phyloP scores from a whole-genome alignment of 2,113 vertebrate genomes.

The Notarius lentiginosus region DNA sequence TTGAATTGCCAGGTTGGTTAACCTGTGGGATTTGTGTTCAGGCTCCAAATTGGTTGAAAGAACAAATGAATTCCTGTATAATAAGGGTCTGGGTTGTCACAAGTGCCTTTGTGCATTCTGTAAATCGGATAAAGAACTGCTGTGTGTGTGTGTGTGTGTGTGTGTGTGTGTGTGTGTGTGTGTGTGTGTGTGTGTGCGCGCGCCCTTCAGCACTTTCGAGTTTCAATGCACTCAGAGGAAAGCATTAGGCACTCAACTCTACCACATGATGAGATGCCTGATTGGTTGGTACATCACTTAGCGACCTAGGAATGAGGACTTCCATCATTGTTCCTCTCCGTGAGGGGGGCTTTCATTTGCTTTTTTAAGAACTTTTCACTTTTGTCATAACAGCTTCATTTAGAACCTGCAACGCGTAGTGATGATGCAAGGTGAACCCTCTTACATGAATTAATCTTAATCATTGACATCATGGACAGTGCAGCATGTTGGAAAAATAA shows the following conservation, averaged over 20 bases:
- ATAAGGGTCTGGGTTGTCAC: slow-evolving; percentile 49
- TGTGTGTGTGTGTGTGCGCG: neutral
- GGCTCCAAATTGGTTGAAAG: slow-evolving; percentile 64
- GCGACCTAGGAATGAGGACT: neutral
- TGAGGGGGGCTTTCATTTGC: neutral
- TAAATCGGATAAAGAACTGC: slow-evolving; percentile 52
- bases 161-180: neutral
- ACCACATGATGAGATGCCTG: slow-evolving; percentile 2
- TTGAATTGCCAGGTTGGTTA: slow-evolving; percentile 75
- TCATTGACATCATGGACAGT: slow-evolving; percentile 20
- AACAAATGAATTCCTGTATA: slow-evolving; percentile 59
- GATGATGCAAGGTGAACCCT: neutral
- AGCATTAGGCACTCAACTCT: slow-evolving; percentile 13
- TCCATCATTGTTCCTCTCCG: neutral
- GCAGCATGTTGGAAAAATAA: slow-evolving; percentile 7
- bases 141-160: neutral
- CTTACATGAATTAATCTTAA: slow-evolving; percentile 7
- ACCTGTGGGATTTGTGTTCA: slow-evolving; percentile 62
- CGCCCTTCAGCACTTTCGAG: slow-evolving; percentile 15
- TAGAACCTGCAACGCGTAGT: neutral
- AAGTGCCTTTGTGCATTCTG: slow-evolving; percentile 48
- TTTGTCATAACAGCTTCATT: neutral
- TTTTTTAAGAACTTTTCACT: neutral
- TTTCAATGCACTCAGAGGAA: slow-evolving; percentile 25
- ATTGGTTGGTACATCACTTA: slow-evolving; percentile 28